Evolutionary conservation across 2,797 vertebrate genomes (phyloP).

Genomic region (Pseudomugil gertrudae): DNA sequence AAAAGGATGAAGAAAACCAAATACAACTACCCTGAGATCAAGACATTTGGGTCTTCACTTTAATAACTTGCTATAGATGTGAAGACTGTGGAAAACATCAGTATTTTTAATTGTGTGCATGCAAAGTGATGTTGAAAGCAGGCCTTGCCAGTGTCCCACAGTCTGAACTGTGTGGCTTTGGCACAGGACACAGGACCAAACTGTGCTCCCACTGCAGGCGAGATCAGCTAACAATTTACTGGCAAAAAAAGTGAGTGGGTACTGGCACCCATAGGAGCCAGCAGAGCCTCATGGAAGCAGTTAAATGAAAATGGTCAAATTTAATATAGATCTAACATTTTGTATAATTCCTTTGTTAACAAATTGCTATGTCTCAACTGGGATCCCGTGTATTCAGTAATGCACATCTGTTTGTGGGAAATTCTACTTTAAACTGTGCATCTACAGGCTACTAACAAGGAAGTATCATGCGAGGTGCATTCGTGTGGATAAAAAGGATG

Average conservation of each 20-base stretch:
- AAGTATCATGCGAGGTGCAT: too few species aligned
- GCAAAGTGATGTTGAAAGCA: slow-evolving; percentile 33
- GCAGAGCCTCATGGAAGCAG: not conserved
- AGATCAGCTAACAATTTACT: slow-evolving; percentile 24
- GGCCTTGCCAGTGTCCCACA: slow-evolving; percentile 30
- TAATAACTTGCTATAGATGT: slow-evolving; percentile 16
- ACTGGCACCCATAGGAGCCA: slow-evolving; percentile 3
- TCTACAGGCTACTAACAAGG: not conserved
- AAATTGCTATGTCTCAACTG: not conserved
- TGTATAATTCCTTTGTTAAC: not conserved
- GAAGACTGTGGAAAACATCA: slow-evolving; percentile 34
- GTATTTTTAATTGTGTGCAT: slow-evolving; percentile 20
- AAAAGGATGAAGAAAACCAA: slow-evolving; percentile 33
- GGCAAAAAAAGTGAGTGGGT: slow-evolving; percentile 2
- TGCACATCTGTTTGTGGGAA: slow-evolving; percentile 8
- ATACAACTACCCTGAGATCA: slow-evolving; percentile 30
- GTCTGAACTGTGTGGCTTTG: slow-evolving; percentile 50
- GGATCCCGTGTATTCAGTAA: slow-evolving; percentile 1
- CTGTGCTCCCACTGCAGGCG: slow-evolving; percentile 41
- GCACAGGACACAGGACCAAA: slow-evolving; percentile 21
- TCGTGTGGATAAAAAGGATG: too few species aligned
- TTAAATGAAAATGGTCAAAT: not conserved
- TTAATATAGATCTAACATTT: too few species aligned
- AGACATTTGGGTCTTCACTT: slow-evolving; percentile 28
- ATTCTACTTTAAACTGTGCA: slow-evolving; percentile 7